Conservation (phyloP, 1,140 invertebrate genomes). For the Thaumetopoea pityocampa region DNA sequence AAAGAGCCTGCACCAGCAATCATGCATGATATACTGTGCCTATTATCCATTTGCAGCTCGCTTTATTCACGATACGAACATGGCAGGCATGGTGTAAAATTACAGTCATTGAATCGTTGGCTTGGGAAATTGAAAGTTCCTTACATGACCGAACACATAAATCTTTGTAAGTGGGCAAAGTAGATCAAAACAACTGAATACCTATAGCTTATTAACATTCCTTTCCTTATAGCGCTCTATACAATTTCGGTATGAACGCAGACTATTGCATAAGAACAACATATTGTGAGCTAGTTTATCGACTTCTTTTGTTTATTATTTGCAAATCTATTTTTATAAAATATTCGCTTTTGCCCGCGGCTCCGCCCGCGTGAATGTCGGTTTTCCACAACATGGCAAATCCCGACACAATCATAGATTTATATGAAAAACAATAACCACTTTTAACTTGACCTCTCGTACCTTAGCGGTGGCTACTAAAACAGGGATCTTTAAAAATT, state of each 20-base stretch:
- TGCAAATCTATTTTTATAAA: background rate
- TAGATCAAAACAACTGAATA: conserved; percentile 3
- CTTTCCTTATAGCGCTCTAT: conserved; percentile 1
- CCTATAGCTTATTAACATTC: conserved; percentile 4
- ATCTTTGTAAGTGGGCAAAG: conserved; percentile 10
- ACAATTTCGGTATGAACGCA: conserved; percentile 5
- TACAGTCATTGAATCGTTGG: conserved; percentile 9
- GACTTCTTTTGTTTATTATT: conserved; percentile 2
- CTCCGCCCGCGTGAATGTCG: too few species aligned
- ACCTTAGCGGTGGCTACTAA: too few species aligned
- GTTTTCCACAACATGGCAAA: too few species aligned
- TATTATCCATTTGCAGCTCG: too few species aligned
- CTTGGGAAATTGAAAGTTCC: conserved; percentile 17
- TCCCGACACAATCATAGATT: too few species aligned
- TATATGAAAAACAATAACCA: too few species aligned
- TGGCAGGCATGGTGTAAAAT: conserved; percentile 13
- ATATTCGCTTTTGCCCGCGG: too few species aligned
- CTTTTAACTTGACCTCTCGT: too few species aligned
- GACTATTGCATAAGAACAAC: conserved; percentile 7
- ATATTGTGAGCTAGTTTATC: background rate
- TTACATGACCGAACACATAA: conserved; percentile 13
- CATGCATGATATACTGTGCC: too few species aligned
- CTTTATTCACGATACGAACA: conserved; percentile 13
- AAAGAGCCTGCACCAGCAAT: too few species aligned
- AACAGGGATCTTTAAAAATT: too few species aligned